Evolutionary conservation across 2,113 vertebrate species (phyloP), one percentile per base, ranked within the genome.

Genomic region (Boulengeromyrus knoepffleri): DNA sequence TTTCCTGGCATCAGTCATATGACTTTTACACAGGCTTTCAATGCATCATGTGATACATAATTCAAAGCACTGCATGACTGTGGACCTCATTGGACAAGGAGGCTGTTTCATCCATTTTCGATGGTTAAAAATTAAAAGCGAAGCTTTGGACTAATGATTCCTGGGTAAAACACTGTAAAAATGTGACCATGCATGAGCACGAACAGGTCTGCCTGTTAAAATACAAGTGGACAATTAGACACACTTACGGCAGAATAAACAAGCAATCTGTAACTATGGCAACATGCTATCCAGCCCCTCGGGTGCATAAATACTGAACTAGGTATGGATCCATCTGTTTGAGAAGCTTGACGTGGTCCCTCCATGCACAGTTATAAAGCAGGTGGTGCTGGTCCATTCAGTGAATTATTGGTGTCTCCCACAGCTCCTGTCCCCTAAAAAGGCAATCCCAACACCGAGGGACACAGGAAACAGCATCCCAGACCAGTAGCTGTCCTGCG

Each of bases 1-100:
- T 70, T 90, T 91, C 58, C 50, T n/a, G 80, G 66, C 49, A n/a
- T 58, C 36, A 24, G 86, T 87, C 58, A 90, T n/a, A 17, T 66
- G 24, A 53, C 53, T 6, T 70, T 88, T 56, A 39, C 9, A 17
- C 52, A 47, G 88, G 24, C 45, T 87, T 36, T 88, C 24, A 24
- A 83, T 56, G 31, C 85, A 90, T 36, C 66, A 52, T 87, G 52
- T 45, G 36, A 90, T 42, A 80, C 12, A 49, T 7, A 52, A 36
- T 52, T 80, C 31, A 77, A 88, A 50, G 39, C 53, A 39, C 49
- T 3, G n/a, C 39, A 87, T 85, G 50, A 77, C 46, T 52, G 27
- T 83, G 49, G 31, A 42, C 47, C 49, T 89, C 46, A 42, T n/a
- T 21, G 47, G 19, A 85, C 15, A 36, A 84, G 47, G 46, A 85